These are phyloP conservation scores for Dendrolimus houi DNA, from an alignment of 2,888 invertebrate genomes.

Conservation along the genomic window DNA sequence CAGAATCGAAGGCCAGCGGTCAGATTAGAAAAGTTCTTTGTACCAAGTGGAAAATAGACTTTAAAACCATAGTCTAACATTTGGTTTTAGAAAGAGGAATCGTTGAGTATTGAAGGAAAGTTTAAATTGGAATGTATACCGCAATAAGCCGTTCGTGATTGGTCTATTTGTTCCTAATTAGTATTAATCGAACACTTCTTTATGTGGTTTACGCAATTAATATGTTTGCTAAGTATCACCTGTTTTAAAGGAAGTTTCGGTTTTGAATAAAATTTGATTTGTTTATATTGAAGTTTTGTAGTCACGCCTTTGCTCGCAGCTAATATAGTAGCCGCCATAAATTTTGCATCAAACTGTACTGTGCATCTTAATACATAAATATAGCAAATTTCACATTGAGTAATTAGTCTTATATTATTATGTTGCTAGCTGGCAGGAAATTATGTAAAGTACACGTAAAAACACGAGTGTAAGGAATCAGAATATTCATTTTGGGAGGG, in stretches of 20 bases:
- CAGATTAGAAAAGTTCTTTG: conserved; percentile 72
- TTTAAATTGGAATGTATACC: conserved; percentile 76
- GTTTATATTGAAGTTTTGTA: no score
- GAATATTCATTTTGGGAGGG: conserved; percentile 65
- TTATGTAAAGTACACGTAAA: conserved; percentile 66
- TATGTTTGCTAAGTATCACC: conserved; percentile 14
- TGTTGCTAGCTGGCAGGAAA: conserved; percentile 59
- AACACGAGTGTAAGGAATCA: conserved; percentile 60
- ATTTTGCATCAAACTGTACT: no score
- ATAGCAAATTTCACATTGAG: no score
- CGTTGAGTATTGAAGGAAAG: conserved; percentile 63
- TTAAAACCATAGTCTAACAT: conserved; percentile 69
- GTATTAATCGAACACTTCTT: conserved; percentile 67
- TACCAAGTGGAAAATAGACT: conserved; percentile 73
- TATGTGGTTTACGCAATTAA: conserved; percentile 21
- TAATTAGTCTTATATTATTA: no score
- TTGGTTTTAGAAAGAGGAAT: conserved; percentile 65
- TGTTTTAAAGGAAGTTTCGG: conserved; percentile 9
- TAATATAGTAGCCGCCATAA: no score
- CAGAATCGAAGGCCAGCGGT: conserved; percentile 62
- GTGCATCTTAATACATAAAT: no score
- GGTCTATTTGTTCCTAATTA: conserved; percentile 74
- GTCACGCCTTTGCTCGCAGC: no score
- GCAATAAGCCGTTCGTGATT: conserved; percentile 72
- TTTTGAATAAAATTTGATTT: no score